A percentile compares a stretch with the other conserved stretches of the same genome.
Evolutionary conservation across 92 coral and sea anemone genomes (phyloP).

Genomic region (Metridium senile): DNA sequence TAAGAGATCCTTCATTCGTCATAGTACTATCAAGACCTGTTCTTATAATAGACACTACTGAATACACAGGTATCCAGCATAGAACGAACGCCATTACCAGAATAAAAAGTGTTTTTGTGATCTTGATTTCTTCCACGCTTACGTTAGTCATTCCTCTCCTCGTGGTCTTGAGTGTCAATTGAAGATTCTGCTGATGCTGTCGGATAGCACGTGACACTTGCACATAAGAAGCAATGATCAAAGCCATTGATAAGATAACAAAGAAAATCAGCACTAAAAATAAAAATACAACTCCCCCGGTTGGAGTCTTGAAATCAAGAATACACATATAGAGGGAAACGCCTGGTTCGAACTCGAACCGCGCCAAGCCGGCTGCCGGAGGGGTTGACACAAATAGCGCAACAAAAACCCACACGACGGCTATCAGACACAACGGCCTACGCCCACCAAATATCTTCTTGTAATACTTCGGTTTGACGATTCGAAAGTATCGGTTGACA

Average conservation of each 20-base stretch:
- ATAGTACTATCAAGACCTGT: conserved; percentile 11
- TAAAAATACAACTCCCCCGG: conserved; percentile 14
- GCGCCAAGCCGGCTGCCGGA: not conserved
- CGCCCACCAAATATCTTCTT: conserved; percentile 26
- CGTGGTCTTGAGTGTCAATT: not conserved
- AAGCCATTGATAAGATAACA: conserved; percentile 26
- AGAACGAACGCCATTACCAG: conserved; percentile 41
- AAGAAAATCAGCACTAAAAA: conserved; percentile 21
- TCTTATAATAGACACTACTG: conserved; percentile 30
- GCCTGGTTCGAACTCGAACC: conserved; percentile 30
- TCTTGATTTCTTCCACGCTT: conserved; percentile 35
- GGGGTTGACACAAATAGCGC: conserved; percentile 26
- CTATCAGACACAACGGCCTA: conserved; percentile 4
- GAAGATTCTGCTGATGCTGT: conserved; percentile 19
- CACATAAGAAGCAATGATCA: conserved; percentile 34
- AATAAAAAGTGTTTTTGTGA: conserved; percentile 23
- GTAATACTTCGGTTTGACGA: conserved; percentile 35
- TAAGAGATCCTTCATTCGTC: conserved; percentile 27
- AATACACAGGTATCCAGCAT: conserved; percentile 42
- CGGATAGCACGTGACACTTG: conserved; percentile 30
- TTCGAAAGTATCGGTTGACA: conserved; percentile 37
- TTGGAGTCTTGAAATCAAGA: conserved; percentile 10
- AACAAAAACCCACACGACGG: conserved; percentile 21
- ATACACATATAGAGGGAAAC: conserved; percentile 23
- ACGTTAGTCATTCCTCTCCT: not conserved